A percentile compares a stretch with the other conserved stretches of the same genome.
Evolutionary conservation across 1,140 invertebrate genomes (phyloP).

Genomic region (Pseudomyrmex gracilis): DNA sequence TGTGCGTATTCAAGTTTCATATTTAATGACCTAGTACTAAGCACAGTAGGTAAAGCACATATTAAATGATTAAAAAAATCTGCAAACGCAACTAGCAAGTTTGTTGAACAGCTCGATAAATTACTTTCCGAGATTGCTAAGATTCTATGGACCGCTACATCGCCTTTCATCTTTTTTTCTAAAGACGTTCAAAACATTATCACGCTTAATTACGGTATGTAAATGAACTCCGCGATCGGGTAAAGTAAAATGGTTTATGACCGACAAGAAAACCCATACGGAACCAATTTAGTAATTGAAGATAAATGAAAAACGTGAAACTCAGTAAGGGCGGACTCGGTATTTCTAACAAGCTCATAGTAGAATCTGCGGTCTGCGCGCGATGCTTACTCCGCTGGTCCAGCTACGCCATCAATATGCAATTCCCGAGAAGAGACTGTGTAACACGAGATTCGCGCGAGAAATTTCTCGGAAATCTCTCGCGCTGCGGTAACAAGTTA

Average conservation of each 20-base stretch:
- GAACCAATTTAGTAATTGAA: conserved; percentile 35
- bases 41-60: too few species aligned
- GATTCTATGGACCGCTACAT: conserved; percentile 41
- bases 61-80: conserved; percentile 23
- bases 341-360: not conserved
- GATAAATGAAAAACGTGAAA: conserved; percentile 42
- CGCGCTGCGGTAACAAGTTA: not conserved
- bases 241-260: conserved; percentile 42
- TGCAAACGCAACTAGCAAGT: not conserved
- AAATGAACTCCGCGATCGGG: conserved; percentile 32
- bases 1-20: too few species aligned
- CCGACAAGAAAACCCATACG: not conserved
- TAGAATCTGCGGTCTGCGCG: not conserved
- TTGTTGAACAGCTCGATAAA: conserved; percentile 44
- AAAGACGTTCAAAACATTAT: conserved; percentile 44
- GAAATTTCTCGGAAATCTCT: not conserved
- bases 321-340: conserved; percentile 21
- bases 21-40: too few species aligned
- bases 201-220: conserved; percentile 51
- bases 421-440: not conserved
- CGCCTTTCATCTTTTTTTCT: conserved; percentile 33
- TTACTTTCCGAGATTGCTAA: conserved; percentile 26
- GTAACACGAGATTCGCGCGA: not conserved
- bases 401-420: not conserved
- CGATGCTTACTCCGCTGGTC: not conserved